Evolutionary conservation across 2,113 vertebrate species (phyloP).

Genomic region (Anhinga anhinga): DNA sequence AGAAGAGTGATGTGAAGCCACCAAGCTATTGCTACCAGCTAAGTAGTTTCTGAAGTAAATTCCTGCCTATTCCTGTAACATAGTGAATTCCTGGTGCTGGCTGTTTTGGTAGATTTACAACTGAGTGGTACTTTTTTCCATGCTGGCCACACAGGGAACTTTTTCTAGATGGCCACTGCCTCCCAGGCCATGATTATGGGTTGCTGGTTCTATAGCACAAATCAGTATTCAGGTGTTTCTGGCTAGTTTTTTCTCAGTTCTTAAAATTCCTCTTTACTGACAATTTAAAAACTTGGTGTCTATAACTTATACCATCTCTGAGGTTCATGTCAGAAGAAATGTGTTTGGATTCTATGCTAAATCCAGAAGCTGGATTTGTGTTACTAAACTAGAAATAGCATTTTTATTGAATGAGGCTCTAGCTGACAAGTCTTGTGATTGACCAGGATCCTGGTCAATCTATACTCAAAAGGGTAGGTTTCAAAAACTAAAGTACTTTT

Average conservation of each 20-base stretch:
- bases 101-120: not conserved
- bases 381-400: not conserved
- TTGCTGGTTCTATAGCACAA: not conserved
- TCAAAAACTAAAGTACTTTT: not conserved
- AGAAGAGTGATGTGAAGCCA: not conserved
- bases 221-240: not conserved
- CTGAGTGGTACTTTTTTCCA: not conserved
- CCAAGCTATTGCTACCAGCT: not conserved
- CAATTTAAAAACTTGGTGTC: not conserved
- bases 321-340: not conserved
- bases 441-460: not conserved
- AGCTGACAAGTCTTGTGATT: fast-evolving
- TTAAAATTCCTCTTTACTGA: not conserved
- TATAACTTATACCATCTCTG: not conserved
- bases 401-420: not conserved
- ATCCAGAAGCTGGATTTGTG: not conserved
- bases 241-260: not conserved
- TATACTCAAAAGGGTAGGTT: not conserved
- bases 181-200: not conserved
- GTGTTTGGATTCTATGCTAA: not conserved
- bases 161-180: not conserved
- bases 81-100: not conserved
- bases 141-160: fast-evolving
- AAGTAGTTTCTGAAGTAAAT: not conserved
- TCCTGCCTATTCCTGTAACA: not conserved